Conservation (phyloP, 1,140 invertebrate genomes). For the Armadillidium nasatum region DNA sequence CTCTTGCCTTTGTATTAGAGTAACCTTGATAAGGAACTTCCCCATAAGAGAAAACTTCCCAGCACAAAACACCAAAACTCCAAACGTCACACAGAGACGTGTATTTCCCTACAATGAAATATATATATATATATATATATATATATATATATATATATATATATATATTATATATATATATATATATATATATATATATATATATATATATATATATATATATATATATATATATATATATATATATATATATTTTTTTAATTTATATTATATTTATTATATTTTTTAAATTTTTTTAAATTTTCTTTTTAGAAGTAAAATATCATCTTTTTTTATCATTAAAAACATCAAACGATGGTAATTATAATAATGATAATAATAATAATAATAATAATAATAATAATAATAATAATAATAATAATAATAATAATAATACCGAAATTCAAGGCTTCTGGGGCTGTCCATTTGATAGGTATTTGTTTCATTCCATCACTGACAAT, state of each 20-base stretch:
- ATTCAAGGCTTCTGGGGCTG: slow-evolving; percentile 90
- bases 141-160: too few relatives aligned
- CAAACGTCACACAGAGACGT: slow-evolving; percentile 97
- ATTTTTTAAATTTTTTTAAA: too few relatives aligned
- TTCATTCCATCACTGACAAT: slow-evolving; percentile 96
- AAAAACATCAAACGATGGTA: not conserved
- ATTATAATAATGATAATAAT: not conserved
- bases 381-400: too few relatives aligned
- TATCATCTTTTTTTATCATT: too few relatives aligned
- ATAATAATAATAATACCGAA: slow-evolving; percentile 63
- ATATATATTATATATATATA: not conserved
- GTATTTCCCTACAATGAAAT: slow-evolving; percentile 69
- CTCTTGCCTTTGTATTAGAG: slow-evolving; percentile 82
- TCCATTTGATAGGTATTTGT: slow-evolving; percentile 98
- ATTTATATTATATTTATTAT: too few relatives aligned
- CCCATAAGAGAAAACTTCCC: slow-evolving; percentile 94
- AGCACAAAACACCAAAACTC: slow-evolving; percentile 93
- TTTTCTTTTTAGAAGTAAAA: too few relatives aligned
- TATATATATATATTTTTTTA: too few relatives aligned
- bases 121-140: too few relatives aligned
- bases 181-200: slow-evolving; percentile 15
- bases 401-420: too few relatives aligned
- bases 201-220: not conserved
- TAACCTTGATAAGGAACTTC: slow-evolving; percentile 90
- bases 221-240: not conserved